phyloP scores from a whole-genome alignment of 2,797 vertebrate genomes.

The Macrochelys suwanniensis region DNA sequence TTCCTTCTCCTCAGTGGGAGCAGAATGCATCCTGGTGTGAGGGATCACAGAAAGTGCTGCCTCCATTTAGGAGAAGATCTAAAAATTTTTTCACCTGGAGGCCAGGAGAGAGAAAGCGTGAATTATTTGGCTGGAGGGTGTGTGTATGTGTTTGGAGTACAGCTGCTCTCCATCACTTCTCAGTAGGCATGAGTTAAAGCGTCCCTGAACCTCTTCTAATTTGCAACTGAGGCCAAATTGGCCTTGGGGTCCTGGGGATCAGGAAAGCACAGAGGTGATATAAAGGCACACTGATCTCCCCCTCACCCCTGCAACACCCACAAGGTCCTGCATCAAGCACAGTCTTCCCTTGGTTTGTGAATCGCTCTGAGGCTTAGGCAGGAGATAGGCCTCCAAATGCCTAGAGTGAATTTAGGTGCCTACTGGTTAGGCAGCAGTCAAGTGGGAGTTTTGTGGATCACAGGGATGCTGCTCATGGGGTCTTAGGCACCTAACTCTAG shows the following conservation, averaged over 20 bases:
- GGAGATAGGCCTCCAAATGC: neutral
- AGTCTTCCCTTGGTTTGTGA: neutral
- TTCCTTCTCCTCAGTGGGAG: neutral
- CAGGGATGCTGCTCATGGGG: neutral
- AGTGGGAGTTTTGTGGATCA: neutral
- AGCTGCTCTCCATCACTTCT: neutral
- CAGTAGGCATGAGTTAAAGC: neutral
- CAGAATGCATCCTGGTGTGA: neutral
- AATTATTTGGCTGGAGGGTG: neutral
- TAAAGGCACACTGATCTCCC: neutral
- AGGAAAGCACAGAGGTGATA: neutral
- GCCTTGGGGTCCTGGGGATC: neutral
- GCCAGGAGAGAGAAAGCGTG: neutral
- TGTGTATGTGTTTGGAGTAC: neutral
- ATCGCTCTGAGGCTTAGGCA: neutral
- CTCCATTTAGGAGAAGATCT: neutral
- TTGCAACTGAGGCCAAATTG: neutral
- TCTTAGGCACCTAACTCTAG: neutral
- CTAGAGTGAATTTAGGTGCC: neutral
- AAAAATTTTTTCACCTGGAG: neutral
- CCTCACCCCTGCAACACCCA: neutral
- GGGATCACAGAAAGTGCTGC: fast-evolving
- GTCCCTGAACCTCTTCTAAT: neutral
- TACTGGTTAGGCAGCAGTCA: neutral
- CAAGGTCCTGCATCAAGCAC: neutral